These are phyloP conservation scores for Tetramorium parvispinum DNA, from an alignment of 1,140 invertebrate species.

Conservation along the genomic window DNA sequence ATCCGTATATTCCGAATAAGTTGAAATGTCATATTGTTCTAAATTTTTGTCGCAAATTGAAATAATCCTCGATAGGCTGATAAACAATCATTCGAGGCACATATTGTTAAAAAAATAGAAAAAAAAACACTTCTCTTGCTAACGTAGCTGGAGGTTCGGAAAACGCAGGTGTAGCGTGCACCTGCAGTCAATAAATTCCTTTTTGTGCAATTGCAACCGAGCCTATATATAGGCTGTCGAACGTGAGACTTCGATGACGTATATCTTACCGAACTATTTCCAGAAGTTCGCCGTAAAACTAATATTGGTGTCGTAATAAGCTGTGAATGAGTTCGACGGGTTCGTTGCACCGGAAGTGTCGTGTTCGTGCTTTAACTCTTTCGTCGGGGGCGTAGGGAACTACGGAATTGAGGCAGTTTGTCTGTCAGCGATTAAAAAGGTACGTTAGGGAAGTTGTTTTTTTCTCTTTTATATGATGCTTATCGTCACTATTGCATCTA, in stretches of 20 bases:
- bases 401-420: slow-evolving; percentile 54
- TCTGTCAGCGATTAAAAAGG: slow-evolving; percentile 60
- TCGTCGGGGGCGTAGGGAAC: slow-evolving; percentile 62
- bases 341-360: slow-evolving; percentile 78
- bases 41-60: background rate
- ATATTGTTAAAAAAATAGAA: background rate
- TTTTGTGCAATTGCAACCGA: background rate
- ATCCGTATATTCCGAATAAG: slow-evolving; percentile 4
- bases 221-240: slow-evolving; percentile 57
- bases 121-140: background rate
- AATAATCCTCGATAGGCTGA: background rate
- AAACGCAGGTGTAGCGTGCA: slow-evolving; percentile 66
- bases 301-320: slow-evolving; percentile 70
- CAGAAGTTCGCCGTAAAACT: slow-evolving; percentile 75
- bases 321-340: slow-evolving; percentile 65
- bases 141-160: background rate
- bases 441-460: slow-evolving; percentile 9
- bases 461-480: background rate
- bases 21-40: background rate
- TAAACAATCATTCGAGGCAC: background rate
- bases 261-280: slow-evolving; percentile 73
- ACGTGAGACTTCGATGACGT: slow-evolving; percentile 67
- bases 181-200: slow-evolving; percentile 44
- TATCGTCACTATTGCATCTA: slow-evolving; percentile 13
- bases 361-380: slow-evolving; percentile 73